Evolutionary conservation across 2,113 vertebrate genomes (phyloP), one percentile per base, ranked within the genome.

Genomic region (Microtus ochrogaster): DNA sequence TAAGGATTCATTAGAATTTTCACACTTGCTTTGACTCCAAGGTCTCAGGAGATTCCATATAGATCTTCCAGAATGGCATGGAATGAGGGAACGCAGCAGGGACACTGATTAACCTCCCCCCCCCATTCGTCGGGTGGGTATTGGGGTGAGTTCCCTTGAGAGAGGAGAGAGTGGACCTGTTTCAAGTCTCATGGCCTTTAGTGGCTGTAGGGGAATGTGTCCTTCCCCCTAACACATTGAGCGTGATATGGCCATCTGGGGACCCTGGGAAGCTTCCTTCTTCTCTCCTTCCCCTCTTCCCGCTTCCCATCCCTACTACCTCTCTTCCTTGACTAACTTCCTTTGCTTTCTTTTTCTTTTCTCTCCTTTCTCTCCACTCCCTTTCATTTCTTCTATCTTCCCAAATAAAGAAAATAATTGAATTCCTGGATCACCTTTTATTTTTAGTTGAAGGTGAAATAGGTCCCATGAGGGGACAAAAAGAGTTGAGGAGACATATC

Each of bases 401-500:
- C 52, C 39, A 91, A 81, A 94, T 79, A 58, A 81, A 93, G 84
- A 65, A 79, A 90, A 74, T 47, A 83, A 90, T 44, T 47, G 72
- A 72, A 74, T 2, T 9, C 68, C 33, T 24, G 72, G 76, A 39
- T 28, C 21, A 47, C 41, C 41, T 93, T 92, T 88, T 88, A 66
- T 44, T 93, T 90, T 84, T 36, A 73, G n/a, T 82, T 95, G 88
- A 55, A 95, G 52, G 68, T 33, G 82, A 77, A 94, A 82, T 49
- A 68, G 30, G 21, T 92, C 66, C 78, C 28, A 9, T 1, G 63
- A 84, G 49, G 44, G 47, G 16, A 39, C 61, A n/a, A 76, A 84
- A 85, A 68, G 41, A 92, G 17, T 91, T 93, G 19, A 68, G 3
- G 7, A 58, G 77, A 89, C 47, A 82, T 58, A 79, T 33, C 30